Evolutionary conservation across 2,113 vertebrate species (phyloP), one percentile per base, ranked within the genome.

Genomic region (Panurus biarmicus): DNA sequence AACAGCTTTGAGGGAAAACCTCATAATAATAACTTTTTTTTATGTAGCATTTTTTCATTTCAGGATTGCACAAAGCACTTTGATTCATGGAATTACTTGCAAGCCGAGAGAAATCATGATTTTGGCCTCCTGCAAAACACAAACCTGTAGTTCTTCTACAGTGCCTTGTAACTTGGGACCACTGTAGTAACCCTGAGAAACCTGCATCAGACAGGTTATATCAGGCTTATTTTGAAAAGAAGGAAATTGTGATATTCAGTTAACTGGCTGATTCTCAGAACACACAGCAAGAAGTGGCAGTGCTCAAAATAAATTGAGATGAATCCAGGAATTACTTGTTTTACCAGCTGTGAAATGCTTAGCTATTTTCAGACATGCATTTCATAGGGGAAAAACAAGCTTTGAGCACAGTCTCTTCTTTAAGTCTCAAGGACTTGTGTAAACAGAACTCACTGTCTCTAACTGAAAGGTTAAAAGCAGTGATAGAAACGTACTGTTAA

Each of bases 11-110:
- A 92, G 62, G 54, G 5, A 11, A 94, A 94, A 89, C 12, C 21
- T 82, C 58, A 56, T 82, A 75, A 86, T 80, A 88, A 71, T 50
- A 92, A 69, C 38, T 28, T 31, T 87, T 85, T 84, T 86, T 65
- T 53, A 24, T 84, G 40, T 74, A 84, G 6, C 83, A 78, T 93
- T 94, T 96, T 96, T 95, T 96, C 73, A 91, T 87, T 91, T 94
- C 36, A 66, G 66, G 54, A 80, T 77, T 62, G 28, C 62, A 73
- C 36, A 58, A 87, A 85, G 20, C 33, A 62, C 36, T 79, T 82
- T 89, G 81, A 91, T 91, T 87, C 54, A 88, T 76, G 31, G 58
- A 93, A 54, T 61, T 70, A 33, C 51, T 89, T 88, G 64, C 77
- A 74, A 65, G 36, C 38, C 4, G 14, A 72, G 26, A 87, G 29